These are phyloP conservation scores for Gymnocypris eckloni DNA, from an alignment of 2,797 vertebrate genomes.

Conservation along the genomic window DNA sequence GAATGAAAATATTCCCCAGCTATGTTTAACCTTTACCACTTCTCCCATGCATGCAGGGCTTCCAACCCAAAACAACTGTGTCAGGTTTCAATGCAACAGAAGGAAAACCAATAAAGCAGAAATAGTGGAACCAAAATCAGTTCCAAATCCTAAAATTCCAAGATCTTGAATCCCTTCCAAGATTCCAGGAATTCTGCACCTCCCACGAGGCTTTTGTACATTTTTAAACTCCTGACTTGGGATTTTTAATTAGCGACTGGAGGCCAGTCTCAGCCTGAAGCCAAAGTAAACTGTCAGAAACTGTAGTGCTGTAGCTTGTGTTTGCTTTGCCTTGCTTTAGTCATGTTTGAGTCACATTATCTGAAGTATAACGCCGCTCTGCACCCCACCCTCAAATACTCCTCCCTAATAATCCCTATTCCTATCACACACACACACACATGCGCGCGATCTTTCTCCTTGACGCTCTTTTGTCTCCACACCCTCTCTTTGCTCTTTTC, in stretches of 20 bases:
- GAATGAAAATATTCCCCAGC: conserved; percentile 25
- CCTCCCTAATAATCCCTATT: conserved; percentile 47
- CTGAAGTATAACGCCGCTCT: conserved; percentile 31
- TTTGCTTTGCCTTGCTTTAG: conserved; percentile 29
- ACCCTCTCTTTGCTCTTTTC: conserved; percentile 55
- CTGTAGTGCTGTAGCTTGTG: conserved; percentile 18
- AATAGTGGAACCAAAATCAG: neutral
- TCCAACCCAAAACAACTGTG: neutral
- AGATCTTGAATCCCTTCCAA: conserved; percentile 6
- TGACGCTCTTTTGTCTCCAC: conserved; percentile 8
- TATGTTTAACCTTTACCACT: conserved; percentile 35
- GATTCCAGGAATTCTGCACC: conserved; percentile 36
- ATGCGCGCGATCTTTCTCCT: conserved; percentile 34
- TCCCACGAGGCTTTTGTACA: conserved; percentile 36
- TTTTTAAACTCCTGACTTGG: conserved; percentile 37
- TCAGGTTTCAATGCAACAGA: conserved; percentile 13
- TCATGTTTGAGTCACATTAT: conserved; percentile 53
- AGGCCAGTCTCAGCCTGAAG: conserved; percentile 40
- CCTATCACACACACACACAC: conserved; percentile 43
- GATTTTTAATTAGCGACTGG: conserved; percentile 45
- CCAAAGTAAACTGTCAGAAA: conserved; percentile 37
- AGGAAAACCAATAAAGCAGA: conserved; percentile 1
- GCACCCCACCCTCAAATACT: conserved; percentile 46
- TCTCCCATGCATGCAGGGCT: conserved; percentile 7
- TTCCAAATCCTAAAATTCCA: conserved; percentile 19